Evolutionary conservation across 2,888 invertebrate genomes (phyloP).

Genomic region (Amaurobius ferox): DNA sequence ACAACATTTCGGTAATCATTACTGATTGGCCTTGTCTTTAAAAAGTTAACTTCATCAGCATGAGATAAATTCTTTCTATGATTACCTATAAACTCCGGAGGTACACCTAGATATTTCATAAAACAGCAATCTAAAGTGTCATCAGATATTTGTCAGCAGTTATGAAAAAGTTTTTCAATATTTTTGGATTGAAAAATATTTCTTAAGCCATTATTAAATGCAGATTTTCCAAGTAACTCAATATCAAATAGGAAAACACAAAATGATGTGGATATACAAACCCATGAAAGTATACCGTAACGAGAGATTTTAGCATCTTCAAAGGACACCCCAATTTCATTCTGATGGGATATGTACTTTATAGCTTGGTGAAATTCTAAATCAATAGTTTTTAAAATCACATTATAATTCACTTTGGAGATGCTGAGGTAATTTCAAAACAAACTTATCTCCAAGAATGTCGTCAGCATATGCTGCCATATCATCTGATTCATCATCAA

Average conservation of each 20-base stretch:
- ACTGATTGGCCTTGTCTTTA: neutral
- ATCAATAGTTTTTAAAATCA: neutral
- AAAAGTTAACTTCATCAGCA: neutral
- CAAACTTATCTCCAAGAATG: neutral
- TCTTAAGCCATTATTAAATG: slow-evolving; percentile 78
- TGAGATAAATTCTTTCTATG: neutral
- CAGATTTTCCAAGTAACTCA: slow-evolving; percentile 75
- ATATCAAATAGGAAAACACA: slow-evolving; percentile 77
- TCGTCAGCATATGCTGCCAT: too few species aligned
- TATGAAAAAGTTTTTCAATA: slow-evolving; percentile 82
- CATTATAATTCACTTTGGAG: neutral
- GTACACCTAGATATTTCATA: slow-evolving; percentile 14
- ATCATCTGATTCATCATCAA: too few species aligned
- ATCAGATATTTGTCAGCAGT: slow-evolving; percentile 81
- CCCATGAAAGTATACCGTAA: slow-evolving; percentile 76
- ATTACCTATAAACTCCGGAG: slow-evolving; percentile 21
- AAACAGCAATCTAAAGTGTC: slow-evolving; percentile 26
- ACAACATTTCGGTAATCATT: neutral
- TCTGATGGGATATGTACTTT: slow-evolving; percentile 37
- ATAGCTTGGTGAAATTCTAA: slow-evolving; percentile 16
- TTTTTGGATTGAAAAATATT: slow-evolving; percentile 78
- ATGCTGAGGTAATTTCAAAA: neutral
- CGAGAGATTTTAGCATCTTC: slow-evolving; percentile 77
- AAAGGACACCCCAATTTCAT: slow-evolving; percentile 76
- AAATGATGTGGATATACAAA: slow-evolving; percentile 75